Evolutionary conservation across 1,140 invertebrate species (phyloP).

Genomic region (Papilio aristodemus): DNA sequence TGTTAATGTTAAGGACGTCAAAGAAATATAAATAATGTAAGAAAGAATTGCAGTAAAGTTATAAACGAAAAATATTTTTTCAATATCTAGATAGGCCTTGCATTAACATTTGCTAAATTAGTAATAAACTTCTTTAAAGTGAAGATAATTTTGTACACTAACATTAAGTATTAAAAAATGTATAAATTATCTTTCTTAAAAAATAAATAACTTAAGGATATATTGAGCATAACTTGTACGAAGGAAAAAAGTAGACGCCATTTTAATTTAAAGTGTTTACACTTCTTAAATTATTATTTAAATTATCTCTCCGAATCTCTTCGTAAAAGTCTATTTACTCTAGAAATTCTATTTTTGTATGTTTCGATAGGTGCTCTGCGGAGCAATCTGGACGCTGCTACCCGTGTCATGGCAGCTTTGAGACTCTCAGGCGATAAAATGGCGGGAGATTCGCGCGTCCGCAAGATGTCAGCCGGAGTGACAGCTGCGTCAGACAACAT

Average conservation of each 20-base stretch:
- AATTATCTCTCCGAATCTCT: slow-evolving; percentile 72
- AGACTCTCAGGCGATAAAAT: slow-evolving; percentile 70
- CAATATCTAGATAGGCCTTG: too few relatives aligned
- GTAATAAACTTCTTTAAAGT: too few relatives aligned
- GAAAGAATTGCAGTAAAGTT: too few relatives aligned
- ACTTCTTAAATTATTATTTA: slow-evolving; percentile 30
- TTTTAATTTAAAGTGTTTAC: slow-evolving; percentile 5
- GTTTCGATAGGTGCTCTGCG: slow-evolving; percentile 62
- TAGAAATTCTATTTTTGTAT: slow-evolving; percentile 67
- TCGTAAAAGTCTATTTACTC: slow-evolving; percentile 65
- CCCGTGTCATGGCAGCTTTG: slow-evolving; percentile 70
- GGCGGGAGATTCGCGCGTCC: slow-evolving; percentile 67
- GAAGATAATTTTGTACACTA: background rate
- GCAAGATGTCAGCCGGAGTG: slow-evolving; percentile 61
- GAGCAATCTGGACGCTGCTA: slow-evolving; percentile 59
- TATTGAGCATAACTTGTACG: slow-evolving; percentile 2
- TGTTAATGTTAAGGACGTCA: background rate
- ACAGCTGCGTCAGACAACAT: slow-evolving; percentile 73
- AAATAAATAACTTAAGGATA: background rate
- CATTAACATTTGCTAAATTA: too few relatives aligned
- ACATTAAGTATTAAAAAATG: background rate
- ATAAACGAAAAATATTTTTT: too few relatives aligned
- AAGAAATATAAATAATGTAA: too few relatives aligned
- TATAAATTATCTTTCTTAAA: background rate
- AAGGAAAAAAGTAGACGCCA: background rate